A percentile compares a stretch with the other conserved stretches of the same genome.
These are phyloP conservation scores for Mythimna loreyi DNA, from an alignment of 2,888 invertebrate genomes.

Conservation along the genomic window DNA sequence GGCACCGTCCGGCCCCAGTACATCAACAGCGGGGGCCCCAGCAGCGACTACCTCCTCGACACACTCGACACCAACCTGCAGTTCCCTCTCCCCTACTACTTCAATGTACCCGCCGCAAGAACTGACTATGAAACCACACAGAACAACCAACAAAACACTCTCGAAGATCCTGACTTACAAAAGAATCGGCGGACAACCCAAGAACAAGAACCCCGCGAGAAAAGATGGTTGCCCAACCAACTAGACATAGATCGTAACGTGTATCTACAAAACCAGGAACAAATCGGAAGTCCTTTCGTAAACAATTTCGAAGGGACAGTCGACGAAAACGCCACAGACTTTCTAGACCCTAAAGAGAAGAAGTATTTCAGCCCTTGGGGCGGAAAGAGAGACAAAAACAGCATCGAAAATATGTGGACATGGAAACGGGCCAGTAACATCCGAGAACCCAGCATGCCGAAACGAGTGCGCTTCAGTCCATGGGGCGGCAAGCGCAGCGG, in stretches of 20 bases:
- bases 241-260: conserved; percentile 75
- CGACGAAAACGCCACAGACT: conserved; percentile 72
- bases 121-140: conserved; percentile 52
- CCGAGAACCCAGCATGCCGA: conserved; percentile 87
- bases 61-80: conserved; percentile 69
- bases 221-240: conserved; percentile 75
- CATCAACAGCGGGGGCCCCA: conserved; percentile 77
- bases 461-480: conserved; percentile 86
- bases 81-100: conserved; percentile 76
- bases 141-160: conserved; percentile 47
- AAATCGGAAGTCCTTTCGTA: conserved; percentile 63
- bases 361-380: conserved; percentile 88
- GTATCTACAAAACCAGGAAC: conserved; percentile 71
- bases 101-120: conserved; percentile 63
- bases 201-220: conserved; percentile 64
- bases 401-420: conserved; percentile 80
- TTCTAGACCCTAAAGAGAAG: conserved; percentile 72
- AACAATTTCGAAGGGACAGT: conserved; percentile 57
- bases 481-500: conserved; percentile 88
- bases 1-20: conserved; percentile 83
- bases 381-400: conserved; percentile 77
- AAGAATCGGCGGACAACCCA: conserved; percentile 68
- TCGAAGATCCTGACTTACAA: conserved; percentile 56
- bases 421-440: conserved; percentile 81
- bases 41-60: conserved; percentile 71